A percentile compares a stretch with the other conserved stretches of the same genome.
phyloP scores from a whole-genome alignment of 2,888 invertebrate genomes.

The Notodonta ziczac region DNA sequence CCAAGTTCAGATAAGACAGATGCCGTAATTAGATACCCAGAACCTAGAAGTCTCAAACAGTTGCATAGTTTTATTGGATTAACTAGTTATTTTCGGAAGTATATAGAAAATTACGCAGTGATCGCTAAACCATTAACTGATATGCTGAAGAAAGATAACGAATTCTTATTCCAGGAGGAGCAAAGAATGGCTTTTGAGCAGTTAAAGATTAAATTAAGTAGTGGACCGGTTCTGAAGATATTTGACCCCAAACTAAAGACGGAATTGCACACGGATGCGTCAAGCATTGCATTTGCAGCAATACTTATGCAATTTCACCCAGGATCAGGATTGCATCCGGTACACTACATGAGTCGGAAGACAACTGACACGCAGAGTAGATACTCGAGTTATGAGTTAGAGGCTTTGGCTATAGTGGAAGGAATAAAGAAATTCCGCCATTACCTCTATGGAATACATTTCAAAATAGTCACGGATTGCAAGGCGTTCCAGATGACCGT shows the following conservation, averaged over 20 bases:
- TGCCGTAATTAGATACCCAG: too few species aligned
- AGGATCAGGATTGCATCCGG: slow-evolving; percentile 22
- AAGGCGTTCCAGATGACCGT: slow-evolving; percentile 33
- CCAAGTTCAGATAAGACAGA: too few species aligned
- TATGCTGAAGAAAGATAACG: neutral
- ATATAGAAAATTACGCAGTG: neutral
- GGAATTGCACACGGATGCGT: slow-evolving; percentile 36
- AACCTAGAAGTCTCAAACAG: too few species aligned
- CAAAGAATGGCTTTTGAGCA: slow-evolving; percentile 13
- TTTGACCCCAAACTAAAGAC: slow-evolving; percentile 20
- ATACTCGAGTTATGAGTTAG: slow-evolving; percentile 39
- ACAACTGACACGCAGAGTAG: slow-evolving; percentile 26
- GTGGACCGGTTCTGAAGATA: slow-evolving; percentile 29
- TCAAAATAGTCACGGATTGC: slow-evolving; percentile 41
- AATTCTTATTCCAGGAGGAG: neutral
- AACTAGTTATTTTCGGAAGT: slow-evolving; percentile 13
- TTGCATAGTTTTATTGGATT: too few species aligned
- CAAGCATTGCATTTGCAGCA: slow-evolving; percentile 16
- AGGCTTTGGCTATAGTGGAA: slow-evolving; percentile 34
- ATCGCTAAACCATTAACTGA: neutral
- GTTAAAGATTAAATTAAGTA: slow-evolving; percentile 20
- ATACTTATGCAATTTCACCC: slow-evolving; percentile 27
- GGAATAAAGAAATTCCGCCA: slow-evolving; percentile 35
- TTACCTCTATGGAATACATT: slow-evolving; percentile 34
- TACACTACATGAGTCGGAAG: slow-evolving; percentile 28